These are phyloP conservation scores for Leucoraja erinaceus DNA, from an alignment of 2,113 vertebrate genomes.

Conservation along the genomic window DNA sequence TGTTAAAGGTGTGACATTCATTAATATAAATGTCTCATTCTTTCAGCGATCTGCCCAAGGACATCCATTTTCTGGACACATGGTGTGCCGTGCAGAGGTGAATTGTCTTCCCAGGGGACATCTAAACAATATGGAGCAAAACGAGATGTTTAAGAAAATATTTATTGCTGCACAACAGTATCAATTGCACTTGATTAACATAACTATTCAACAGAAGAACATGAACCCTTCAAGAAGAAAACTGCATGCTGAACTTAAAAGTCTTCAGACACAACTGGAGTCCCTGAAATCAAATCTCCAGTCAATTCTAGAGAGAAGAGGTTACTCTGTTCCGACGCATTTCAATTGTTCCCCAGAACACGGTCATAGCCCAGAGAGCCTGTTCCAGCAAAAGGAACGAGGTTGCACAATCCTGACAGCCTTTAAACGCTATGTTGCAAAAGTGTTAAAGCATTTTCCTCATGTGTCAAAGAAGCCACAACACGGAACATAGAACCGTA, in stretches of 20 bases:
- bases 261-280: not conserved
- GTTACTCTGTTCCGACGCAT: not conserved
- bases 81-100: not conserved
- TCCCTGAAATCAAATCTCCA: not conserved
- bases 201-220: not conserved
- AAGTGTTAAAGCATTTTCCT: not conserved
- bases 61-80: not conserved
- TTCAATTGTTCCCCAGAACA: not conserved
- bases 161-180: not conserved
- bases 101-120: not conserved
- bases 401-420: not conserved
- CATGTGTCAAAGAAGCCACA: not conserved
- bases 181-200: not conserved
- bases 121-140: not conserved
- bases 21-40: not conserved
- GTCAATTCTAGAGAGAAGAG: not conserved
- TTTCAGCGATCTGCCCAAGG: slow-evolving; percentile 18
- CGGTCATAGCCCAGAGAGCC: not conserved
- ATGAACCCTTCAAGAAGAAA: not conserved
- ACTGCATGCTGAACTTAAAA: not conserved
- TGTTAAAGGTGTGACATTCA: not conserved
- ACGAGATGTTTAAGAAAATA: not conserved
- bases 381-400: not conserved
- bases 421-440: not conserved
- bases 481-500: too few species aligned